phyloP scores from a whole-genome alignment of 1,140 invertebrate species.

The Scaptodrosophila lebanonensis region DNA sequence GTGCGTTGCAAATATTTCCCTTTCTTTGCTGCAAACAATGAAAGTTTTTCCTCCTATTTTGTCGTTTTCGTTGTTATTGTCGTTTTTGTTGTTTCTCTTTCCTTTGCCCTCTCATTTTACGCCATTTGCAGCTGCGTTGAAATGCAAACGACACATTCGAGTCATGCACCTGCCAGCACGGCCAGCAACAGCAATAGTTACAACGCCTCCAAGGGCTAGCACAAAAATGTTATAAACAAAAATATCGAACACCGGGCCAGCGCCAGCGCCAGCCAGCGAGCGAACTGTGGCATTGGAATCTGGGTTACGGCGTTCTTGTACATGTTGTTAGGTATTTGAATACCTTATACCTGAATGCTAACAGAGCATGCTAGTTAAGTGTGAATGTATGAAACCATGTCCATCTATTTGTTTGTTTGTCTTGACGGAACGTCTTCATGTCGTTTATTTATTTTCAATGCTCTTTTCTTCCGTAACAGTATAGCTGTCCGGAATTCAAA shows the following conservation, averaged over 20 bases:
- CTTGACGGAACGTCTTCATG: too few relatives aligned
- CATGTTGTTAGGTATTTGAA: too few relatives aligned
- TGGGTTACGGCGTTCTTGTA: slow-evolving; percentile 65
- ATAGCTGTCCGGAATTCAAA: too few relatives aligned
- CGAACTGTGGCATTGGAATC: slow-evolving; percentile 44
- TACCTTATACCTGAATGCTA: too few relatives aligned
- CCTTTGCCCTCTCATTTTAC: slow-evolving; percentile 50
- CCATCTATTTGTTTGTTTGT: too few relatives aligned
- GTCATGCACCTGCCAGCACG: slow-evolving; percentile 3
- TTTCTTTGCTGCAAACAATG: slow-evolving; percentile 39
- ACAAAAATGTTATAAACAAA: slow-evolving; percentile 23
- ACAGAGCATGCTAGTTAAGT: too few relatives aligned
- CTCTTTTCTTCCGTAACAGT: too few relatives aligned
- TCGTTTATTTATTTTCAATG: too few relatives aligned
- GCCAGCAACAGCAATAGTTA: slow-evolving; percentile 43
- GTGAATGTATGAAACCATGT: too few relatives aligned
- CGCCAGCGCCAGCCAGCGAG: too few relatives aligned
- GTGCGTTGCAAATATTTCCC: slow-evolving; percentile 36
- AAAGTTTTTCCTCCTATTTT: slow-evolving; percentile 19
- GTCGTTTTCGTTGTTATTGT: slow-evolving; percentile 14
- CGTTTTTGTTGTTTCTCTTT: slow-evolving; percentile 3
- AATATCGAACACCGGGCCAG: slow-evolving; percentile 37
- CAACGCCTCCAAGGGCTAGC: slow-evolving; percentile 3
- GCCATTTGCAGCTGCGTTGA: slow-evolving; percentile 51
- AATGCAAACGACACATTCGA: slow-evolving; percentile 39